Base-by-base conservation (phyloP, 2,113 vertebrate genomes). In the human region DNA sequence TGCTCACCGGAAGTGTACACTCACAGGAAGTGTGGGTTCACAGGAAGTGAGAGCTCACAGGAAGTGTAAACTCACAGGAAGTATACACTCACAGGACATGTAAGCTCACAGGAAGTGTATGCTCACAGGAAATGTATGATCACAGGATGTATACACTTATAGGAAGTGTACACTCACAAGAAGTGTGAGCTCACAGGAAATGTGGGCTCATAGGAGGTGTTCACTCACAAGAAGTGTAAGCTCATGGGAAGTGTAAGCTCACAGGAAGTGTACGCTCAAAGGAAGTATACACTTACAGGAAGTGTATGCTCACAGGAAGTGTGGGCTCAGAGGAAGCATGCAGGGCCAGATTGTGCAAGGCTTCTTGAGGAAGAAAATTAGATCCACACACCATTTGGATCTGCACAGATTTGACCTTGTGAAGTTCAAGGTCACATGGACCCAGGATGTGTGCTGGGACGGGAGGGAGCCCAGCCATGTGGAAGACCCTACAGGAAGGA, bases 1-100 rank as follows among this genome's bases (percentile, higher is more conserved):
- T 0, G 6, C 38, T 64, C 27, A 14, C 9, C 57, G 48, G 8
- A 45, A 45, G 45, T 70, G 8, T 50, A 2, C 0, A 3, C 57
- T 57, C 48, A 92, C 6, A 35, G 52, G 72, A 78, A 48, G 27
- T 32, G 45, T 16, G 12, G 11, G 30, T 10, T 27, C 14, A 30
- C 6, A 38, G 76, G 27, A 78, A 84, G 40, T 52, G 13, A 40
- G 9, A 0, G 6, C 38, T 64, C 30, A 14, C 9, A 66, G 50
- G 8, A 70, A 38, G 75, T 27, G 4, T 7, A 2, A 0, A 2
- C n/a, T 55, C 75, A 91, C 6, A 32, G 50, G 70, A 75, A 89
- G n/a, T 14, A 2, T 59, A 30, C 0, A 3, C 16, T 70, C 35
- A 43, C 6, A 55, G n/a, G 27, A 78, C 50, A 45, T 78, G 8